phyloP scores from a whole-genome alignment of 2,113 vertebrate genomes.

The Furnarius figulus region DNA sequence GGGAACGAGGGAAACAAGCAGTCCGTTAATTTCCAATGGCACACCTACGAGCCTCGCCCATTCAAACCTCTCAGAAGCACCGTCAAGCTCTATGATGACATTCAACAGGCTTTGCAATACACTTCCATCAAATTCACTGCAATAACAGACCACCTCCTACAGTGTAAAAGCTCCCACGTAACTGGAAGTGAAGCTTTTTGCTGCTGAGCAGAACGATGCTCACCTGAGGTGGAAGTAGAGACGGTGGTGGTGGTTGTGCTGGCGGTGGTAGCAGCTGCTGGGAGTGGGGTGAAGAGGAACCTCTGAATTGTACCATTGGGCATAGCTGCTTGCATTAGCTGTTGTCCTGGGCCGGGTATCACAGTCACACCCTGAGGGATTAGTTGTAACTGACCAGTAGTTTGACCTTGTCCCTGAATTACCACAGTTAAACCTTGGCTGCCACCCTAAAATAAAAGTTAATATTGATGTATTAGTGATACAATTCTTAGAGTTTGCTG shows the following conservation, averaged over 20 bases:
- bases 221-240: slow-evolving; percentile 87
- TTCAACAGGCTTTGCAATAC: background rate
- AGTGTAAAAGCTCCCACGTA: background rate
- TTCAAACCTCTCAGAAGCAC: background rate
- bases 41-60: fast-evolving
- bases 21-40: background rate
- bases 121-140: background rate
- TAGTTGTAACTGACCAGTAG: slow-evolving; percentile 95
- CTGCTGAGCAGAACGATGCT: background rate
- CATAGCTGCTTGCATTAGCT: slow-evolving; percentile 99
- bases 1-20: background rate
- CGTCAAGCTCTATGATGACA: background rate
- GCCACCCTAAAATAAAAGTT: slow-evolving; percentile 78
- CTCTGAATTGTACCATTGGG: slow-evolving; percentile 96
- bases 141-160: background rate
- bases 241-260: slow-evolving; percentile 79
- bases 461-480: background rate
- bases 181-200: fast-evolving
- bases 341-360: slow-evolving; percentile 93
- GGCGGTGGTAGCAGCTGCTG: slow-evolving; percentile 75
- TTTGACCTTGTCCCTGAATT: slow-evolving; percentile 98
- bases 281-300: slow-evolving; percentile 93
- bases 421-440: slow-evolving; percentile 96
- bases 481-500: background rate
- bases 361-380: slow-evolving; percentile 95